Percentiles rank a stretch among this genome's conserved stretches.
Evolutionary conservation across 2,797 vertebrate species (phyloP).

Genomic region (Eutrigla gurnardus): DNA sequence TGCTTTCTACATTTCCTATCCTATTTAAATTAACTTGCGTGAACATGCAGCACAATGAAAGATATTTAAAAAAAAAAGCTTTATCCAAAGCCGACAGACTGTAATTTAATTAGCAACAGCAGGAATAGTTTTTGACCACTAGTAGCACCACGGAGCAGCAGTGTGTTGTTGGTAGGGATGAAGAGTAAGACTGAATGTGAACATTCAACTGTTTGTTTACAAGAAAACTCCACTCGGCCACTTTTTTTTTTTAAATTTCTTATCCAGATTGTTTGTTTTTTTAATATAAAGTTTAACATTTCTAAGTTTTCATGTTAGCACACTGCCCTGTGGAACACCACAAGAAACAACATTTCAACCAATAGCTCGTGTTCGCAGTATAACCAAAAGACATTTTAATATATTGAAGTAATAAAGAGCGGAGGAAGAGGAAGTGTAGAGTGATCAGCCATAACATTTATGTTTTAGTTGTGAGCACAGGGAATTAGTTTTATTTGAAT

Average conservation of each 20-base stretch:
- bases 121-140: background rate
- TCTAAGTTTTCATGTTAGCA: background rate
- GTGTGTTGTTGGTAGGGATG: background rate
- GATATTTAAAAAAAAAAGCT: too few species aligned
- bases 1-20: background rate
- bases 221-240: background rate
- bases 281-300: background rate
- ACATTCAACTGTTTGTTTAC: background rate
- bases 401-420: background rate
- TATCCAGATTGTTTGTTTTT: background rate
- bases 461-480: background rate
- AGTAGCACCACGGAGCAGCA: background rate
- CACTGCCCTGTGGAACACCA: background rate
- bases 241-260: too few species aligned
- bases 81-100: background rate
- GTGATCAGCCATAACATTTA: background rate
- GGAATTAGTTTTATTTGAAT: background rate
- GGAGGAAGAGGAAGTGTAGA: constrained; percentile 4
- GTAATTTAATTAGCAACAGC: too few species aligned
- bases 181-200: background rate
- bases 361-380: background rate
- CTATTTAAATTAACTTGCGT: too few species aligned
- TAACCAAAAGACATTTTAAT: background rate
- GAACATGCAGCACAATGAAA: background rate
- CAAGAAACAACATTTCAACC: background rate